Evolutionary conservation across 2,113 vertebrate genomes (phyloP).

Genomic region (Tichodroma muraria): DNA sequence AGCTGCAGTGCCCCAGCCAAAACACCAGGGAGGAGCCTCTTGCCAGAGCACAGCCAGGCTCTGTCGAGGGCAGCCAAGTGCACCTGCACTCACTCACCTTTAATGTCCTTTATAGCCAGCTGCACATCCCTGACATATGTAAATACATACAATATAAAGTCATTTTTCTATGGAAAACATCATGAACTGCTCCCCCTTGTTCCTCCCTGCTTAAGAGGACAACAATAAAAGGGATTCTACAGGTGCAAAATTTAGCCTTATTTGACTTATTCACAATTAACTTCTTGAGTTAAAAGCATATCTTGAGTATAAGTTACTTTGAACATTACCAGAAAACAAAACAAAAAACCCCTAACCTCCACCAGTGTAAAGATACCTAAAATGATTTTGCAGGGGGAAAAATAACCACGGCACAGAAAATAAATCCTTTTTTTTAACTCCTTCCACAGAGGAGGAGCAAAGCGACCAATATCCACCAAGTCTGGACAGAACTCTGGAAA

Average conservation of each 20-base stretch:
- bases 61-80: background rate
- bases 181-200: background rate
- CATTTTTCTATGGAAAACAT: background rate
- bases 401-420: background rate
- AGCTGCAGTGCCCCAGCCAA: background rate
- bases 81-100: background rate
- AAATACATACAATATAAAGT: no score
- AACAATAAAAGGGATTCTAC: background rate
- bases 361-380: background rate
- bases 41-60: background rate
- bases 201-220: background rate
- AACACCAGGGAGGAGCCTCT: background rate
- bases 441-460: background rate
- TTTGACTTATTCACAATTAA: background rate
- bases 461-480: background rate
- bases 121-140: background rate
- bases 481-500: background rate
- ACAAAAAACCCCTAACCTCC: accelerated
- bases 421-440: background rate
- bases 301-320: background rate
- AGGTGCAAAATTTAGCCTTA: background rate
- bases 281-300: background rate
- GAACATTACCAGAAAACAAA: background rate
- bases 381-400: background rate
- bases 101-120: background rate